Evolutionary conservation across 2,888 invertebrate genomes (phyloP), one percentile per base, ranked within the genome.

Genomic region (Archaeoteleia sp.): DNA sequence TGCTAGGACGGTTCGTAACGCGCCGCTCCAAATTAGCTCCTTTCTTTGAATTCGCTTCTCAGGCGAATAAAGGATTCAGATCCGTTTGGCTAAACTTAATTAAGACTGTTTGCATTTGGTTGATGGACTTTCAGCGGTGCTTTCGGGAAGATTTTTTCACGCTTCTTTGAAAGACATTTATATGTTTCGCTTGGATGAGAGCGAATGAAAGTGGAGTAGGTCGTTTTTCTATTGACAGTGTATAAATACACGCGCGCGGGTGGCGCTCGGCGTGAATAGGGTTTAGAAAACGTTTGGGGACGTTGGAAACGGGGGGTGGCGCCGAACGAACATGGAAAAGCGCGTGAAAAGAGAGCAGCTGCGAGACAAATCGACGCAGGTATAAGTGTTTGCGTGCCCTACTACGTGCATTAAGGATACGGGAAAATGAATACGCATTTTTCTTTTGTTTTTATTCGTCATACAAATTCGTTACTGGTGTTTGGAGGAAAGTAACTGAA

Each of bases 171-270:
- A 40, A 27, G 58, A 65, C 53, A 42, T 57, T 53, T 53, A 65
- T 46, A 51, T 42, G 32, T 5, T 20, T 20, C 20, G 20, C 20
- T 53, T 48, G 53, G 37, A 17, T 9, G 12, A 30, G 49, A 46
- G 53, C 42, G 53, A 58, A 63, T 63, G 37, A 54, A 66, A 66
- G 43, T 66, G 17, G 54, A 60, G 60, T 60, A 66, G 66, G 60
- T 66, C 60, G 49, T 58, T 66, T 66, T 66, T 53, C 37, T 43
- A 66, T 66, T 43, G 48, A 54, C 54, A 48, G 42, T 48, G 60
- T 48, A 58, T 60, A 66, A 60, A 60, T 54, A 32, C 58, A 58
- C 53, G 57, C 66, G 30, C 53, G 53, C 23, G 51, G 27, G 45
- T 34, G 65, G 53, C 32, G 55, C 37, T 60, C 13, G 25, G n/a